Percentiles rank a stretch among this genome's conserved stretches.
Conservation (phyloP, 2,113 vertebrate genomes). For the Archocentrus centrarchus region DNA sequence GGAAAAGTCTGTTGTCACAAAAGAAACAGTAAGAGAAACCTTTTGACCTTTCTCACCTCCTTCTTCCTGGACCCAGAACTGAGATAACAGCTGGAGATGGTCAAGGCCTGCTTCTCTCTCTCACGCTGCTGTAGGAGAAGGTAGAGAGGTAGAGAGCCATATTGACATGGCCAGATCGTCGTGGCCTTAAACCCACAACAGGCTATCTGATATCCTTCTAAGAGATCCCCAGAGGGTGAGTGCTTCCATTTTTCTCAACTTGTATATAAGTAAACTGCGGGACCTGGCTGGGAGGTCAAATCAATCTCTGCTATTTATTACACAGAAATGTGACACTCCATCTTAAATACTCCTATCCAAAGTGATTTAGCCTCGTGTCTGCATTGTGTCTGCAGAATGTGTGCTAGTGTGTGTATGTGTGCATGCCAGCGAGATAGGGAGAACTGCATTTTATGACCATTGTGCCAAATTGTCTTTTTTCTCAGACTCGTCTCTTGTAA, state of each 20-base stretch:
- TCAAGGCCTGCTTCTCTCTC: conserved; percentile 63
- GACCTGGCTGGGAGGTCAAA: conserved; percentile 93
- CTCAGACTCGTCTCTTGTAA: conserved; percentile 83
- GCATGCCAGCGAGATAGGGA: conserved; percentile 62
- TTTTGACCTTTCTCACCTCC: conserved; percentile 74
- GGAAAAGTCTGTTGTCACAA: conserved; percentile 53
- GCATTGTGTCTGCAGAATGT: conserved; percentile 80
- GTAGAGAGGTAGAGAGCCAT: conserved; percentile 78
- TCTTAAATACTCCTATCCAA: conserved; percentile 93
- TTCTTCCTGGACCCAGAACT: conserved; percentile 40
- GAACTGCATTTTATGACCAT: conserved; percentile 79
- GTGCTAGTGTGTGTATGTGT: conserved; percentile 42
- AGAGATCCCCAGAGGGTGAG: conserved; percentile 88
- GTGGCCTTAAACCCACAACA: conserved; percentile 87
- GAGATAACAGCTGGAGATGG: conserved; percentile 75
- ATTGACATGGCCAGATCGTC: conserved; percentile 83
- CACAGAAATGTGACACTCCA: conserved; percentile 95
- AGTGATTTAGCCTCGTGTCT: conserved; percentile 88
- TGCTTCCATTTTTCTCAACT: conserved; percentile 91
- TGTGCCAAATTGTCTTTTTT: conserved; percentile 84
- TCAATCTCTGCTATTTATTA: conserved; percentile 99
- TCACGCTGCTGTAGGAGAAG: conserved; percentile 69
- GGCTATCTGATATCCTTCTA: conserved; percentile 89
- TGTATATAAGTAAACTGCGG: conserved; percentile 89
- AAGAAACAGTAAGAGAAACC: conserved; percentile 77